These are phyloP conservation scores for Littorina saxatilis DNA, from an alignment of 1,140 invertebrate genomes.

Conservation along the genomic window DNA sequence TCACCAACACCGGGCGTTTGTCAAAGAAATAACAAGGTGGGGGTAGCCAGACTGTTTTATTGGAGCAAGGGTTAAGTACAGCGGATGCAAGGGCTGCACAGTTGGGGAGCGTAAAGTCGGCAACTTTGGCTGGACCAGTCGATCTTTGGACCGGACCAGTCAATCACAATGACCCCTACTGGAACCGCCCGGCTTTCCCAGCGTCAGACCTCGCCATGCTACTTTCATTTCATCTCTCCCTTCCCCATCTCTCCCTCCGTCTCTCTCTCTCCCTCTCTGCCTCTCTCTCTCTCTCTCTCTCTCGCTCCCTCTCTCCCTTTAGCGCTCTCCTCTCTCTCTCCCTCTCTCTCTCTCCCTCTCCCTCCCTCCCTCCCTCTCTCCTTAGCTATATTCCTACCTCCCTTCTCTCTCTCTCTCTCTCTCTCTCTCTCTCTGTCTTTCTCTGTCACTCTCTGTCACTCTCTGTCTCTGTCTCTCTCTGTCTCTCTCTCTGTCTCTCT, in stretches of 20 bases:
- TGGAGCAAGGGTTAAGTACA: too few species aligned
- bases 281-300: background rate
- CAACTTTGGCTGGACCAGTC: too few species aligned
- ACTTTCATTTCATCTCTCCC: background rate
- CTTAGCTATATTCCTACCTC: background rate
- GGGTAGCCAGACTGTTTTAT: too few species aligned
- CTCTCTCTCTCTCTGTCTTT: constrained; percentile 5
- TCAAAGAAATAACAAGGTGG: too few species aligned
- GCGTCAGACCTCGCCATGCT: background rate
- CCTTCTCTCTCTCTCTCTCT: background rate
- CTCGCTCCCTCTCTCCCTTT: background rate
- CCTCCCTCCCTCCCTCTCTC: background rate
- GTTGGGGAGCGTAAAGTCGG: too few species aligned
- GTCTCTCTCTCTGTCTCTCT: too few species aligned
- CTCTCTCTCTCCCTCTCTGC: background rate
- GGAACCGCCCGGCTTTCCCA: too few species aligned
- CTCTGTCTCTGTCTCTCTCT: too few species aligned
- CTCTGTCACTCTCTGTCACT: background rate
- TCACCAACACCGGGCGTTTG: too few species aligned
- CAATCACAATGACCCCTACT: too few species aligned
- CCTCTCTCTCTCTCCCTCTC: background rate
- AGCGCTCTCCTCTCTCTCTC: background rate
- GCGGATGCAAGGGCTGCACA: too few species aligned
- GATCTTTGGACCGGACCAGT: too few species aligned
- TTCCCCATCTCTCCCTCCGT: background rate